phyloP scores from a whole-genome alignment of 2,113 vertebrate species.

The Oenanthe melanoleuca region DNA sequence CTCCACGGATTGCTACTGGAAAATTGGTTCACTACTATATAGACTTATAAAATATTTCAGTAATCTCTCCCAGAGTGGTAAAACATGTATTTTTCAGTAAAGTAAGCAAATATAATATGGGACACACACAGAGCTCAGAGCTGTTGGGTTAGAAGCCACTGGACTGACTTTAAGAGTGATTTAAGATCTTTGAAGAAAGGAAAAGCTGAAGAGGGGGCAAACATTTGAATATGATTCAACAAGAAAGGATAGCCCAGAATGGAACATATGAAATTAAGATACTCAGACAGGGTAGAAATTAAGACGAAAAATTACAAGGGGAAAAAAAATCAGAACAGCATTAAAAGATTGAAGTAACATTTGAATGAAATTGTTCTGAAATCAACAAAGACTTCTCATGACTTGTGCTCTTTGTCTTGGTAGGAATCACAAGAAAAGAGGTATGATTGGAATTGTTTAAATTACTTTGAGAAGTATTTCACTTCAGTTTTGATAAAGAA shows the following conservation, averaged over 20 bases:
- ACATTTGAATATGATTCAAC: background rate
- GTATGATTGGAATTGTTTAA: background rate
- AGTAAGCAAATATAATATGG: background rate
- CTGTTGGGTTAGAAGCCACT: background rate
- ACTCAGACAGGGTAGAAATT: background rate
- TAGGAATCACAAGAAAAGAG: background rate
- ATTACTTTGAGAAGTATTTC: background rate
- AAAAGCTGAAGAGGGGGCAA: background rate
- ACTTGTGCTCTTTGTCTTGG: background rate
- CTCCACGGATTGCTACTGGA: background rate
- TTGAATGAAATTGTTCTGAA: background rate
- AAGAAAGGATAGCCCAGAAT: background rate
- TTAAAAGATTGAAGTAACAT: background rate
- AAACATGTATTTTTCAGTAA: background rate
- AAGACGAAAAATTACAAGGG: background rate
- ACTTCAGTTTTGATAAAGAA: background rate
- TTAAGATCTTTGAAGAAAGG: background rate
- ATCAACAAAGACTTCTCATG: background rate
- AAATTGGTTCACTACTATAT: background rate
- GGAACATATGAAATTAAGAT: background rate
- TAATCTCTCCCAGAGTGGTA: background rate
- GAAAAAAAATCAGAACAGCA: background rate
- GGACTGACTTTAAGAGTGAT: background rate
- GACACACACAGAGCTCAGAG: background rate
- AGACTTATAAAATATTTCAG: background rate